Evolutionary conservation across 2,888 invertebrate genomes (phyloP).

Genomic region (Drosophila paranaensis): DNA sequence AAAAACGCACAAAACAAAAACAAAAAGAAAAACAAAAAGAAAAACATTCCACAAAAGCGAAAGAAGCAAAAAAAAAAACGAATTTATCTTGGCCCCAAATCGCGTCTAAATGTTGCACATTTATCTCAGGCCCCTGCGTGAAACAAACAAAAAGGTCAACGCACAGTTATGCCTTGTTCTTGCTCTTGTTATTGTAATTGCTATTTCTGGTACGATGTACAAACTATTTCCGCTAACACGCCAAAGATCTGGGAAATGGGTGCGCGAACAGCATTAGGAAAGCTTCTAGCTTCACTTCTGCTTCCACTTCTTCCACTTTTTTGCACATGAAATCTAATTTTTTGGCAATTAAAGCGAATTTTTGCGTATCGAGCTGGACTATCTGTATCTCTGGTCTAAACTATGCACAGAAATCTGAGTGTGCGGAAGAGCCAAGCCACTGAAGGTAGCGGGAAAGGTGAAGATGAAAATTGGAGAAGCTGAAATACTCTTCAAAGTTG

Average conservation of each 20-base stretch:
- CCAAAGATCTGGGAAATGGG: slow-evolving; percentile 62
- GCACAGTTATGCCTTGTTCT: slow-evolving; percentile 75
- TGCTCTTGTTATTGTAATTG: slow-evolving; percentile 58
- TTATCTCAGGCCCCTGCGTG: slow-evolving; percentile 69
- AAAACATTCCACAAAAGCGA: slow-evolving; percentile 12
- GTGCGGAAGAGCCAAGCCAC: slow-evolving; percentile 10
- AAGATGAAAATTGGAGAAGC: not conserved
- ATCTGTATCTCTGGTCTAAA: slow-evolving; percentile 28
- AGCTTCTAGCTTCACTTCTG: slow-evolving; percentile 35
- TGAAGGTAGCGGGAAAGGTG: slow-evolving; percentile 6
- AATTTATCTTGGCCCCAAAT: slow-evolving; percentile 78
- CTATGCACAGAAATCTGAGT: slow-evolving; percentile 16
- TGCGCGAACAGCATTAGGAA: slow-evolving; percentile 47
- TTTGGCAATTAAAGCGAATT: slow-evolving; percentile 66
- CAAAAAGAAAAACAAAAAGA: slow-evolving; percentile 5
- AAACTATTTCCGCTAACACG: slow-evolving; percentile 71
- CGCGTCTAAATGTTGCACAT: slow-evolving; percentile 79
- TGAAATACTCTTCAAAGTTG: slow-evolving; percentile 16
- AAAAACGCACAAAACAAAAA: too few species aligned
- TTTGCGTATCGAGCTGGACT: slow-evolving; percentile 42
- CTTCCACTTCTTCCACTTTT: slow-evolving; percentile 5
- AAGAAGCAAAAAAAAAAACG: slow-evolving; percentile 3
- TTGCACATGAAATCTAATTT: slow-evolving; percentile 55
- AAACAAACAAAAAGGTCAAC: slow-evolving; percentile 68
- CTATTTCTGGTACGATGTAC: slow-evolving; percentile 56